These are phyloP conservation scores for Drosophila trapezifrons DNA, from an alignment of 1,140 invertebrate genomes.

Conservation along the genomic window DNA sequence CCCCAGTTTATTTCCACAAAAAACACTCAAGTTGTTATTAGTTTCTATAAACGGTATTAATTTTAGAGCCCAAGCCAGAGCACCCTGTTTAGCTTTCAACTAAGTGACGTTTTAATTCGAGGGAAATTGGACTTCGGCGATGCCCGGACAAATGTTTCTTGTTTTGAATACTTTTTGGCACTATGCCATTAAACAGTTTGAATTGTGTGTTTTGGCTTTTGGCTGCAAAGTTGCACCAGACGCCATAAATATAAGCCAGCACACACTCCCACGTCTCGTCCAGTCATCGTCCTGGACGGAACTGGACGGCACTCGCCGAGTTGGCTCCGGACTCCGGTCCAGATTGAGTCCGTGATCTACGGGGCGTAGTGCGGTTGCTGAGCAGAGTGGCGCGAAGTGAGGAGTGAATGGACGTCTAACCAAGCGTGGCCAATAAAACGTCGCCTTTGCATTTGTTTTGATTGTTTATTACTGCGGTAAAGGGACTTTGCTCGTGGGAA, in stretches of 20 bases:
- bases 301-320: constrained; percentile 14
- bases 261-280: constrained; percentile 57
- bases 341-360: constrained; percentile 32
- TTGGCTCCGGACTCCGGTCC: constrained; percentile 31
- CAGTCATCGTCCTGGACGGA: constrained; percentile 40
- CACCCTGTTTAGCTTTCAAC: neutral
- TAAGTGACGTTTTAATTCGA: neutral
- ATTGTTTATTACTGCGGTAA: constrained; percentile 82
- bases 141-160: constrained; percentile 3
- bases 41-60: no score
- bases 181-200: constrained; percentile 61
- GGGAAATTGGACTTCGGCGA: constrained; percentile 9
- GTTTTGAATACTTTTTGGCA: constrained; percentile 68
- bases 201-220: constrained; percentile 63
- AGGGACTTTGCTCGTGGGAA: constrained; percentile 27
- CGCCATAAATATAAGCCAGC: constrained; percentile 71
- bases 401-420: constrained; percentile 61
- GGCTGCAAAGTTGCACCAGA: constrained; percentile 73
- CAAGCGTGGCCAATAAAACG: constrained; percentile 77
- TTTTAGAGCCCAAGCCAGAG: neutral
- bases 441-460: constrained; percentile 79
- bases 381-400: neutral
- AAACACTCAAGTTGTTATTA: no score
- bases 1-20: no score
- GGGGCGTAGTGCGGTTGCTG: neutral